Base-by-base conservation (phyloP, 2,113 vertebrate genomes). In the Ceyx melanurus region DNA sequence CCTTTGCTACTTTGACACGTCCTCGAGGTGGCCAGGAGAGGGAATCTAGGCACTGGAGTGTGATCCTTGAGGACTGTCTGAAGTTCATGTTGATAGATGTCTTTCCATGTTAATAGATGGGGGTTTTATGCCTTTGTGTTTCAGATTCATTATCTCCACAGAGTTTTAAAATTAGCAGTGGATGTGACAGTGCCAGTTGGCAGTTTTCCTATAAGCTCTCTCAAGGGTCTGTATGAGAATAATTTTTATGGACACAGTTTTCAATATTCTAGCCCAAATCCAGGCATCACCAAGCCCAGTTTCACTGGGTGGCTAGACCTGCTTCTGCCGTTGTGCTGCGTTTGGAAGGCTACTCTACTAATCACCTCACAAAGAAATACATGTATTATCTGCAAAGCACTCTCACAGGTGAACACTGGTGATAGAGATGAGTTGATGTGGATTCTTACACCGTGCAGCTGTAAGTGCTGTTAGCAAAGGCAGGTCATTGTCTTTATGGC, bases 391-490 rank as follows among this genome's bases (percentile, higher is more conserved):
- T 61, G 78, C 58, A 61, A 61, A 28, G 45, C 45, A 62, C 26
- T 40, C 45, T 31, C 45, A 84, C 13, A 0, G 91, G 71, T 85
- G 80, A 65, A 50, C 0, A 0, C 13, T 0, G 0, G 10, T 43
- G 68, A 64, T 23, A 43, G 28, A 54, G 35, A 21, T 13, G 71
- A 73, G 46, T 51, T 40, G 40, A 58, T 78, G n/a, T 76, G 65
- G 15, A n/a, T 78, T 54, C 45, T 56, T 58, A 29, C 0, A 2
- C 61, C 0, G 0, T 0, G 0, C 22, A 54, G 67, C 60, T 89
- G 42, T 1, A 3, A 46, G 31, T 60, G 58, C 29, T 51, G 21
- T 37, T 61, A 57, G 35, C 4, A 2, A 80, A 86, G 64, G 42
- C 57, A 31, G 15, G 26, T n/a, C 21, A 18, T 46, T 77, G 72